Percentiles rank a stretch among this genome's conserved stretches.
These are phyloP conservation scores for Diplazon laetatorius DNA, from an alignment of 2,888 invertebrate species.

Conservation along the genomic window DNA sequence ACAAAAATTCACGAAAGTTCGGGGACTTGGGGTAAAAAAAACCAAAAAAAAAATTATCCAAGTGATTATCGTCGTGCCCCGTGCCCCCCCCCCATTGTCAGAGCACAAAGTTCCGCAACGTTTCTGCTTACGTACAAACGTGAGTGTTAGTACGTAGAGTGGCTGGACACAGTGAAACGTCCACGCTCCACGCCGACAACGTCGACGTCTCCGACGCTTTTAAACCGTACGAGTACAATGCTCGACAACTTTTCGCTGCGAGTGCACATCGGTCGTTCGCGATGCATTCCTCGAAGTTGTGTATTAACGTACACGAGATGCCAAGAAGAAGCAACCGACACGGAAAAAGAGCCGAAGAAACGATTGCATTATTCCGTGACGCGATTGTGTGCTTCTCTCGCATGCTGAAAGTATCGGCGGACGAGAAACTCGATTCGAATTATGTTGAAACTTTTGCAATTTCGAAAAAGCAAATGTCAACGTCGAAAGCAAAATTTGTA, in stretches of 20 bases:
- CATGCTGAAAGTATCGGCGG: neutral
- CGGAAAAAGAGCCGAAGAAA: constrained; percentile 21
- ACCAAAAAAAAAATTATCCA: constrained; percentile 65
- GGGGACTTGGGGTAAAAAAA: constrained; percentile 35
- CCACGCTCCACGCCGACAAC: constrained; percentile 50
- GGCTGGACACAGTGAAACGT: constrained; percentile 22
- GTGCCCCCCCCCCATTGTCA: constrained; percentile 16
- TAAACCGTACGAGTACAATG: constrained; percentile 22
- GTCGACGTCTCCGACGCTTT: constrained; percentile 16
- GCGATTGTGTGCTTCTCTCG: constrained; percentile 13
- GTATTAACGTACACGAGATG: constrained; percentile 34
- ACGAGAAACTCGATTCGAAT: neutral
- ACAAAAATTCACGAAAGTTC: constrained; percentile 55
- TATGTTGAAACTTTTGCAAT: neutral
- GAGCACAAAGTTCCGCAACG: constrained; percentile 53
- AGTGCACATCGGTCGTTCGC: constrained; percentile 50
- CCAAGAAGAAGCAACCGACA: constrained; percentile 1
- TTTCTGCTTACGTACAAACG: constrained; percentile 52
- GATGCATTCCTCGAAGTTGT: constrained; percentile 47
- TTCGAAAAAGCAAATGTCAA: neutral
- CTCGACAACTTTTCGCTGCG: constrained; percentile 47
- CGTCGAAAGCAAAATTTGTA: neutral
- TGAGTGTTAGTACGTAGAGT: neutral
- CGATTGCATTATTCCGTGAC: constrained; percentile 29
- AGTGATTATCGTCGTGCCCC: constrained; percentile 62